Conservation (phyloP, 2,113 vertebrate species). For the Anolis sagrei region DNA sequence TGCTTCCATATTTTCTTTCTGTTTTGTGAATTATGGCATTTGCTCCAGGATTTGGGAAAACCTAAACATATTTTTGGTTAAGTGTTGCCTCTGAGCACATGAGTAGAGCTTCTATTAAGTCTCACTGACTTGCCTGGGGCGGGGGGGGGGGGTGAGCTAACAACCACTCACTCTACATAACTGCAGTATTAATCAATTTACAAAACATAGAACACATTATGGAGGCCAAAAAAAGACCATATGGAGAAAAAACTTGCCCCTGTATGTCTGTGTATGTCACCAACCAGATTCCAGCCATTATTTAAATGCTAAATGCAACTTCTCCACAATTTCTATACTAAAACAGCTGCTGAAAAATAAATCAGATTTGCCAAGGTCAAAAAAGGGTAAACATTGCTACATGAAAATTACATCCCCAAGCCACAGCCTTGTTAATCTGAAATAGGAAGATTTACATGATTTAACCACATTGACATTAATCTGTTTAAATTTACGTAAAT, state of each 20-base stretch:
- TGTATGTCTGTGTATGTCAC: too few relatives aligned
- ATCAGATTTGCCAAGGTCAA: background rate
- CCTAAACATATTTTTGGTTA: too few relatives aligned
- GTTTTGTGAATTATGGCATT: background rate
- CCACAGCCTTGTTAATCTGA: background rate
- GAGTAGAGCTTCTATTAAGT: too few relatives aligned
- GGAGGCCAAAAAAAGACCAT: too few relatives aligned
- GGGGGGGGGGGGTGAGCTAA: background rate
- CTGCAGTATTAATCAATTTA: too few relatives aligned
- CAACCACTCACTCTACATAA: too few relatives aligned
- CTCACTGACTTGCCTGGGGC: too few relatives aligned
- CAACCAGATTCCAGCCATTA: background rate
- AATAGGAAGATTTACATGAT: conserved; percentile 2
- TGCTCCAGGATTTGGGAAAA: background rate
- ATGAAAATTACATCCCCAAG: background rate
- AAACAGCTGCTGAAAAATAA: background rate
- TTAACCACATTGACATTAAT: background rate
- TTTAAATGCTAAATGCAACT: background rate
- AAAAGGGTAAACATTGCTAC: background rate
- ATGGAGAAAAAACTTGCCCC: too few relatives aligned
- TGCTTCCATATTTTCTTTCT: background rate
- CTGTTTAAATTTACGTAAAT: conserved; percentile 13
- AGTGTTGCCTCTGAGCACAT: too few relatives aligned
- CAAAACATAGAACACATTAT: too few relatives aligned
- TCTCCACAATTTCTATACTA: background rate